These are phyloP conservation scores for Chaenocephalus aceratus DNA, from an alignment of 2,113 vertebrate species.

Conservation along the genomic window DNA sequence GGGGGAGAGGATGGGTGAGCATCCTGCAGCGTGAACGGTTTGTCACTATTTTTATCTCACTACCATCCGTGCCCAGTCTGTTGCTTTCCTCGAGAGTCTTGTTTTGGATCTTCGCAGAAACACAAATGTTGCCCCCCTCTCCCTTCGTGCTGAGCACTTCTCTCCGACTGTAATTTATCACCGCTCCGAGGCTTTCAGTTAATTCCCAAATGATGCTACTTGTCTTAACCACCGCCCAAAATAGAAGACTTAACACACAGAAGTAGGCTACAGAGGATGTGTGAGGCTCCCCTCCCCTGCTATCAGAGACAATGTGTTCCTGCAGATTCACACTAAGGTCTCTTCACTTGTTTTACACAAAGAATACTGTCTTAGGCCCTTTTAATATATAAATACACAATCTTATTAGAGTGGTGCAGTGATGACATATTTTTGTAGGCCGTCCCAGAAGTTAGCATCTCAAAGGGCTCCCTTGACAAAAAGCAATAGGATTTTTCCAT, in stretches of 20 bases:
- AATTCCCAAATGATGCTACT: slow-evolving; percentile 64
- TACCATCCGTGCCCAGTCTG: slow-evolving; percentile 11
- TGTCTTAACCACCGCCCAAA: slow-evolving; percentile 55
- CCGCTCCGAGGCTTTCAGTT: slow-evolving; percentile 35
- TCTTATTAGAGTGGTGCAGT: not conserved
- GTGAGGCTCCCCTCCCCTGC: slow-evolving; percentile 2
- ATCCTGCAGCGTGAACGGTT: slow-evolving; percentile 11
- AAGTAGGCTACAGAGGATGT: slow-evolving; percentile 26
- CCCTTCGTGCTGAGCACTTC: slow-evolving; percentile 33
- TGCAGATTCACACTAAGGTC: not conserved
- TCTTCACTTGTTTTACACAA: slow-evolving; percentile 3
- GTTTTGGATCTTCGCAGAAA: slow-evolving; percentile 31
- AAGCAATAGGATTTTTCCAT: no score
- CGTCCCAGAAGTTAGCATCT: no score
- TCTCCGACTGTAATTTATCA: slow-evolving; percentile 54
- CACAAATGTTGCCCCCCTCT: slow-evolving; percentile 16
- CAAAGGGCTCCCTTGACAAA: no score
- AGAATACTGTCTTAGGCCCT: not conserved
- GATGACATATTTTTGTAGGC: no score
- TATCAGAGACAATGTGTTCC: not conserved
- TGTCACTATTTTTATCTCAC: slow-evolving; percentile 36
- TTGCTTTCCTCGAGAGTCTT: slow-evolving; percentile 28
- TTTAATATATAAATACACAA: not conserved
- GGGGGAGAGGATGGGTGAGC: slow-evolving; percentile 10
- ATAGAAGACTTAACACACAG: slow-evolving; percentile 54